Evolutionary conservation across 2,113 vertebrate genomes (phyloP), one percentile per base, ranked within the genome.

Genomic region (Turdus rufiventris): DNA sequence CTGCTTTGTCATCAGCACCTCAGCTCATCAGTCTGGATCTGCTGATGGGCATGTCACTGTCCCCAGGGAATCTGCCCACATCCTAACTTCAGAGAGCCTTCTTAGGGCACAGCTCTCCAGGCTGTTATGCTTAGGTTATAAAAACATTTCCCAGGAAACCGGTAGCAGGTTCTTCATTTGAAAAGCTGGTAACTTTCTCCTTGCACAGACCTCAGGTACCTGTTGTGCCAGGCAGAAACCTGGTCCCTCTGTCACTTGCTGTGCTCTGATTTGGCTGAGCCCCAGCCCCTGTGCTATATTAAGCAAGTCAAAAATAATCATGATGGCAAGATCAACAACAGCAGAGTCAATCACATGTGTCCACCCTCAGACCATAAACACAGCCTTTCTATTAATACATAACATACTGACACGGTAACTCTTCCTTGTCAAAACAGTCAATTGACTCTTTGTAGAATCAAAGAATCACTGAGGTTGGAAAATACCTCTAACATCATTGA

Each of bases 151-250:
- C 34, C 21, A 58, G 34, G 60, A 58, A 89, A 60, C 26, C 1
- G 0, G n/a, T 28, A 54, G 38, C 21, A 63, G 51, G 53, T 77
- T 76, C 36, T 79, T 91, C 0, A 1, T 79, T 89, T 90, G 60
- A 40, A 62, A 73, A 83, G 51, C 19, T 45, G n/a, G 8, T 89
- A 42, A 63, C 8, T 5, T 53, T 21, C 72, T 81, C 18, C 48
- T 65, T 0, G 0, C 48, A 45, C 0, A 4, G 28, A 60, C 13
- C 29, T 11, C 34, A 18, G 16, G 40, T 48, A 45, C 17, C 40
- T 61, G 40, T 58, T 85, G 26, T 56, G 33, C 40, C 18, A 14
- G 36, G n/a, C 24, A 90, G 58, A 61, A 72, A 58, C 10, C 33
- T 70, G 28, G 25, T 58, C 47, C 43, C n/a, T 65, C 6, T 76